These are phyloP conservation scores for Tenrec ecaudatus DNA, from an alignment of 2,113 vertebrate genomes.

Conservation along the genomic window DNA sequence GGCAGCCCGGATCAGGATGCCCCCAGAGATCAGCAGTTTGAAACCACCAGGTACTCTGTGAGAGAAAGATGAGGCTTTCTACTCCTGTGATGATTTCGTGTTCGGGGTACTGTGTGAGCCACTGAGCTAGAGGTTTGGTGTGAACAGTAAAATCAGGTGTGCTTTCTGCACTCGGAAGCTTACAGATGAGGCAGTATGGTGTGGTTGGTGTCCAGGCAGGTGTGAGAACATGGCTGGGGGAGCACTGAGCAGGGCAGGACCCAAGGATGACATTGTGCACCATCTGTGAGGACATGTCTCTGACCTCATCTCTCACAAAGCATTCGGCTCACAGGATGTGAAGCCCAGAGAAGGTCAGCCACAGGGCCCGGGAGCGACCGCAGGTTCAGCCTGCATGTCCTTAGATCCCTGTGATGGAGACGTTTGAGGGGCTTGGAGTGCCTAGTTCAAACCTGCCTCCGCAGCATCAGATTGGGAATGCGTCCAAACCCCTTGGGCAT, in stretches of 20 bases:
- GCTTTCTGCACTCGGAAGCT: neutral
- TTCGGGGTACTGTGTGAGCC: neutral
- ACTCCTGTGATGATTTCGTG: too few species aligned
- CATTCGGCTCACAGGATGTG: rapidly evolving
- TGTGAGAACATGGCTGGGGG: neutral
- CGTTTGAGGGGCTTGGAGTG: neutral
- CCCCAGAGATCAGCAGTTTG: too few species aligned
- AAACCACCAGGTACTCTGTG: too few species aligned
- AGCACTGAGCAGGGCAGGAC: neutral
- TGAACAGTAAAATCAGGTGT: neutral
- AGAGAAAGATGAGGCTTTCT: too few species aligned
- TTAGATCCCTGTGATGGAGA: neutral
- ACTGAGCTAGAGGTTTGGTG: neutral
- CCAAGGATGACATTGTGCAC: neutral
- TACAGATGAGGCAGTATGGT: neutral
- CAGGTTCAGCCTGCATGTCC: neutral
- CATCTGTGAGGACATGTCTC: neutral
- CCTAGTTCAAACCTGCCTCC: neutral
- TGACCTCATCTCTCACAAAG: neutral
- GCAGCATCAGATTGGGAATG: neutral
- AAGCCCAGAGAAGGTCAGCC: neutral
- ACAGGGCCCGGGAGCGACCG: neutral
- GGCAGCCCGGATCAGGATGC: neutral
- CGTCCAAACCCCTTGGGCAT: conserved; percentile 34
- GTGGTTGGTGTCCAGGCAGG: neutral